Percentiles rank a stretch among this genome's conserved stretches.
phyloP scores from a whole-genome alignment of 2,797 vertebrate genomes.

The Caiman crocodilus region DNA sequence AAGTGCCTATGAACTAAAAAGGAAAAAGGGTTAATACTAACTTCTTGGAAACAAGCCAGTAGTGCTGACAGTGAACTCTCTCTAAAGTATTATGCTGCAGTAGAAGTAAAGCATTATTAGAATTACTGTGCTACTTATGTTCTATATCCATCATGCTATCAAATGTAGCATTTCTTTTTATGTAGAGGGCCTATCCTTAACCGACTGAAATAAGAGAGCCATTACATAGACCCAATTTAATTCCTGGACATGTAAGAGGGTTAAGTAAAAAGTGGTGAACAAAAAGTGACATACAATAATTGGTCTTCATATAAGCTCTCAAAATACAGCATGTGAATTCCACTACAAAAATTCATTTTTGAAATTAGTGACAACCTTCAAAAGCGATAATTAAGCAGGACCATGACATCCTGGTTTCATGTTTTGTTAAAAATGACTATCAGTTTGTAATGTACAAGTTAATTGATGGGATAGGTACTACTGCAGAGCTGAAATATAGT shows the following conservation, averaged over 20 bases:
- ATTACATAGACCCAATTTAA: background rate
- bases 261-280: background rate
- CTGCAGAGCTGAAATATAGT: background rate
- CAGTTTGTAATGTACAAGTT: background rate
- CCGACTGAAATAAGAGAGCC: no score
- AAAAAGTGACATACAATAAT: background rate
- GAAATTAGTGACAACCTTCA: background rate
- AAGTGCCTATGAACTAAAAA: constrained; percentile 90
- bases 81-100: background rate
- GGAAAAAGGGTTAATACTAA: constrained; percentile 2
- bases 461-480: background rate
- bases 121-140: background rate
- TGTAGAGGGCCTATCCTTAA: no score
- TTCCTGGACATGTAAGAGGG: background rate
- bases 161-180: background rate
- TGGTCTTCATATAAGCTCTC: background rate
- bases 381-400: background rate
- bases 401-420: background rate
- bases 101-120: background rate
- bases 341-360: background rate
- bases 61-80: background rate
- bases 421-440: background rate
- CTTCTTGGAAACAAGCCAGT: background rate
- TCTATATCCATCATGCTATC: background rate
- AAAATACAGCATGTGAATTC: background rate